Base-by-base conservation (phyloP, 1,140 invertebrate genomes). In the Hesperophylax magnus region DNA sequence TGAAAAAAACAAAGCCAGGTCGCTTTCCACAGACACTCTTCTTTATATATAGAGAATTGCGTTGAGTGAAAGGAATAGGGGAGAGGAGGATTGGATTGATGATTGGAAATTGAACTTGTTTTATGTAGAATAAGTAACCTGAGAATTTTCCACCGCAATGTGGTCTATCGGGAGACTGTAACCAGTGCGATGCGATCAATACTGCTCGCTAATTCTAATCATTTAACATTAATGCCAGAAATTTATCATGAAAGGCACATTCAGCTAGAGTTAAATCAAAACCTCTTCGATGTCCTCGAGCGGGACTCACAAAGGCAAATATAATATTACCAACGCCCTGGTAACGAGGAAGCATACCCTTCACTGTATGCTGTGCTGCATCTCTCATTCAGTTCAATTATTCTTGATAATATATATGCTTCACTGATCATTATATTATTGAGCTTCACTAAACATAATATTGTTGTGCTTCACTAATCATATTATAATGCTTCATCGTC, bases 231-330 rank as follows among this genome's bases (percentile, higher is more conserved):
- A 47, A 69, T 72, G 69, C 69, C 69, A 72, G 69, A 72, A 54
- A 54, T 72, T 53, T 56, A 39, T 76, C 31, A 34, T 60, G 24
- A 76, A 76, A 76, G 72, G 72, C 72, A 76, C 72, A 76, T 76
- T 76, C 72, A 76, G 72, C 72, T 18, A 56, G 20, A 72, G 54
- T 27, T 9, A 34, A 76, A 58, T 58, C 20, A 53, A 24, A 27
- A 72, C 67, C 56, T 18, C 56, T n/a, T 22, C 56, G 56, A 18
- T 18, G 9, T 14, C 24, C 24, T 61, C 60, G 1, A 20, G 20
- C 60, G 18, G 60, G 60, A 61, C 60, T 61, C 60, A 3, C 20
- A 47, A 47, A 47, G 39, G 39, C 39, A 47, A 14, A 47, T 47
- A 47, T 47, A 14, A 47, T 47, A 47, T 47, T 61, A 24, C 14